A percentile compares a stretch with the other conserved stretches of the same genome.
phyloP scores from a whole-genome alignment of 2,113 vertebrate species.

The Pedionomus torquatus region DNA sequence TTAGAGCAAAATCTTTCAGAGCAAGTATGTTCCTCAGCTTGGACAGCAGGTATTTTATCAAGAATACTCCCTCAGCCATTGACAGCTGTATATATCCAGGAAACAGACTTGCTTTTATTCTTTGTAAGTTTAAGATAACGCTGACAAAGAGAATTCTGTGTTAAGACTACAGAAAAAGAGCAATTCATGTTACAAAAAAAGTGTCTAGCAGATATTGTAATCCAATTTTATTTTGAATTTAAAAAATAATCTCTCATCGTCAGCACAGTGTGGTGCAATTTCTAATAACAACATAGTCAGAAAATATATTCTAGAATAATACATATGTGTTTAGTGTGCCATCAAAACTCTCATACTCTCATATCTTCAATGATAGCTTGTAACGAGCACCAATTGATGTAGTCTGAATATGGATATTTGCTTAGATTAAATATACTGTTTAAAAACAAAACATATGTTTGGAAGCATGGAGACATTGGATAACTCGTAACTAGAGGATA shows the following conservation, averaged over 20 bases:
- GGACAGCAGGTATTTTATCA: background rate
- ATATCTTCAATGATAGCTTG: background rate
- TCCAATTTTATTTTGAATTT: background rate
- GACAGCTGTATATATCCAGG: background rate
- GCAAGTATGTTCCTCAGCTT: background rate
- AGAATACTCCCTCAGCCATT: background rate
- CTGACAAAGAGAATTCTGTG: background rate
- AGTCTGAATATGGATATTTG: background rate
- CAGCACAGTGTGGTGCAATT: background rate
- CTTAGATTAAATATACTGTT: background rate
- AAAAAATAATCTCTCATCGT: background rate
- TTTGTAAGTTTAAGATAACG: background rate
- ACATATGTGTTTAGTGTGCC: background rate
- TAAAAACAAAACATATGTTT: background rate
- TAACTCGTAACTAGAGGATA: background rate
- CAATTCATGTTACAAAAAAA: background rate
- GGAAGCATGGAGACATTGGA: background rate
- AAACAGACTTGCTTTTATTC: background rate
- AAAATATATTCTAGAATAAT: background rate
- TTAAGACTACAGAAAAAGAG: background rate
- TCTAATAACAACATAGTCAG: background rate
- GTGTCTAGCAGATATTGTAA: background rate
- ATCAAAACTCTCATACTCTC: background rate
- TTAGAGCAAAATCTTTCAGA: background rate
- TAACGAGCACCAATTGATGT: background rate